These are phyloP conservation scores for Tachyglossus aculeatus DNA, from an alignment of 2,797 vertebrate genomes.

Conservation along the genomic window DNA sequence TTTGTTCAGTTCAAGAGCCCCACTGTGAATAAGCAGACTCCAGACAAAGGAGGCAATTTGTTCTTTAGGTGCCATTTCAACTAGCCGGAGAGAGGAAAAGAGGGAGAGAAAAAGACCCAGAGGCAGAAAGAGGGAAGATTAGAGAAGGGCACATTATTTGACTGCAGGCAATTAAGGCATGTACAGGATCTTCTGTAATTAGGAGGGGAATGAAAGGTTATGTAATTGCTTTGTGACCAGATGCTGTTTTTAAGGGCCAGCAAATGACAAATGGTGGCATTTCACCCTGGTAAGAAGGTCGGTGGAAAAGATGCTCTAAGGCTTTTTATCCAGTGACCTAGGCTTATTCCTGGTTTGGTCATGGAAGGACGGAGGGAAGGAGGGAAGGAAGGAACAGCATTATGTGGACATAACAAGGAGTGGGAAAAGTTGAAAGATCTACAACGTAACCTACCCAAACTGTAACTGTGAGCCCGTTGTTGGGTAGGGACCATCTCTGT, in stretches of 20 bases:
- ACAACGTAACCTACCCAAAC: too few species aligned
- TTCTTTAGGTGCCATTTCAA: conserved; percentile 65
- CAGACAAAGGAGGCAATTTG: conserved; percentile 75
- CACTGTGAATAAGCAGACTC: conserved; percentile 68
- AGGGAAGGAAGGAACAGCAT: neutral
- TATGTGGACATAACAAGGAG: neutral
- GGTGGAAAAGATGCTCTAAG: neutral
- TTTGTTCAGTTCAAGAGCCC: conserved; percentile 74
- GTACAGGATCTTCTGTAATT: conserved; percentile 22
- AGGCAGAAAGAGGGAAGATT: neutral
- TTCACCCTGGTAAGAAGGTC: conserved; percentile 11
- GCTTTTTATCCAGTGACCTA: conserved; percentile 11
- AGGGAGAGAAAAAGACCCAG: neutral
- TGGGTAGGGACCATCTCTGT: too few species aligned
- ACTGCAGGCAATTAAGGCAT: conserved; percentile 38
- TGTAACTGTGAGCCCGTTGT: too few species aligned
- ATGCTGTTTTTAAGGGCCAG: conserved; percentile 1
- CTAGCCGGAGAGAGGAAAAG: conserved; percentile 25
- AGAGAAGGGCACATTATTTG: neutral
- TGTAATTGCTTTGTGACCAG: conserved; percentile 9
- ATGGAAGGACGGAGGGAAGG: neutral
- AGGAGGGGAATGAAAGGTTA: conserved; percentile 13
- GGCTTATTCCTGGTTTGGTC: neutral
- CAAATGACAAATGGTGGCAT: neutral
- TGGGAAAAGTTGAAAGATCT: neutral